These are phyloP conservation scores for Drosophila pseudoobscura DNA, from an alignment of 1,140 invertebrate genomes.

Conservation along the genomic window DNA sequence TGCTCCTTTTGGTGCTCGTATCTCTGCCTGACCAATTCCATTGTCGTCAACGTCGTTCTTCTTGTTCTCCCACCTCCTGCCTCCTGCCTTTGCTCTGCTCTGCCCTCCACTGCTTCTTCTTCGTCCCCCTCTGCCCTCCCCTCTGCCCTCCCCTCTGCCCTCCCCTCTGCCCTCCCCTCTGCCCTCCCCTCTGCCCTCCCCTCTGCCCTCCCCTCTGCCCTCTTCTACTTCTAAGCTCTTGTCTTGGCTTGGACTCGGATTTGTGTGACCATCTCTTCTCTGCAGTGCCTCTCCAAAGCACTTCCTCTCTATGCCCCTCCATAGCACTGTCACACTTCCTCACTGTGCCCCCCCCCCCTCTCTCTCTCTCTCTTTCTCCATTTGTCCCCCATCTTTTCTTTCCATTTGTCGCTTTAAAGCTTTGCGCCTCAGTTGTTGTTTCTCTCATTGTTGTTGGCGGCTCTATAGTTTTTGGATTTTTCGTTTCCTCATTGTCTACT, in stretches of 20 bases:
- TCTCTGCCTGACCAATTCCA: conserved; percentile 51
- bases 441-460: conserved; percentile 3
- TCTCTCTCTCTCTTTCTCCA: no score
- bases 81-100: no score
- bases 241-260: conserved; percentile 51
- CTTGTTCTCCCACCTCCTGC: background rate
- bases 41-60: conserved; percentile 33
- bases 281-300: no score
- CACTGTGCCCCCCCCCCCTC: no score
- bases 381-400: conserved; percentile 22
- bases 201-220: no score
- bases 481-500: no score
- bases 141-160: background rate
- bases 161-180: background rate
- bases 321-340: no score
- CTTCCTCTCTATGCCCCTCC: conserved; percentile 1
- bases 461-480: no score
- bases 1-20: conserved; percentile 12
- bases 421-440: conserved; percentile 21
- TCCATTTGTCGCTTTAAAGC: conserved; percentile 46
- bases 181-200: background rate
- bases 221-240: conserved; percentile 43
- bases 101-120: background rate
- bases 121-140: background rate
- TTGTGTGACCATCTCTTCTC: conserved; percentile 32